phyloP scores from a whole-genome alignment of 2,888 invertebrate genomes.

The Pseudococcus jackbeardsleyi region DNA sequence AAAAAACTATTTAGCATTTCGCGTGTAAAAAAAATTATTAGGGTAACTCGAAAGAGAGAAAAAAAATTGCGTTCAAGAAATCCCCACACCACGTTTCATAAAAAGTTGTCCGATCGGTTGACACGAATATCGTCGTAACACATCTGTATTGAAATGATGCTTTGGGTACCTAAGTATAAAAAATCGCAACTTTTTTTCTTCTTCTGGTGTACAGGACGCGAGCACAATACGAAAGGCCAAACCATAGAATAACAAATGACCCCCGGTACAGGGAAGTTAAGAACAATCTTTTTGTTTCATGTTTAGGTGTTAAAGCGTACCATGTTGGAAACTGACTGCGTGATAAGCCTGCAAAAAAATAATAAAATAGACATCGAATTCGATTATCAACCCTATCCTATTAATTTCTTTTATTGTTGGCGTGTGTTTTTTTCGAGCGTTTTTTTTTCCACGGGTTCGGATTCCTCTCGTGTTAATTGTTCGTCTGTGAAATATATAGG shows the following conservation, averaged over 20 bases:
- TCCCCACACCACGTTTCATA: constrained; percentile 3
- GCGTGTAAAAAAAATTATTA: constrained; percentile 24
- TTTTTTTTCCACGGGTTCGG: constrained; percentile 6
- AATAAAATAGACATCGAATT: constrained; percentile 51
- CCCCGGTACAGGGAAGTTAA: constrained; percentile 57
- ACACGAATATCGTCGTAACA: constrained; percentile 39
- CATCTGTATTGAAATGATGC: constrained; percentile 53
- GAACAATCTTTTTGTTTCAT: constrained; percentile 62
- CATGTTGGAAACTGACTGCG: constrained; percentile 62
- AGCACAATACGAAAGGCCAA: constrained; percentile 40
- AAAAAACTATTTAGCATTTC: constrained; percentile 62
- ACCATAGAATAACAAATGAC: constrained; percentile 61
- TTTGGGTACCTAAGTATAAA: background rate
- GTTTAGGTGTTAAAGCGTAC: constrained; percentile 60
- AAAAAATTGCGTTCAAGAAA: constrained; percentile 44
- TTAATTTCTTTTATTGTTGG: constrained; percentile 46
- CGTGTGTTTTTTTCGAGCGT: background rate
- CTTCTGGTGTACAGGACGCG: background rate
- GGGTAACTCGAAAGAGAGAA: background rate
- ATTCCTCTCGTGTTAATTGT: constrained; percentile 44
- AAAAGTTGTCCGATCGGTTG: constrained; percentile 11
- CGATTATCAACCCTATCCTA: constrained; percentile 61
- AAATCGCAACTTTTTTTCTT: background rate
- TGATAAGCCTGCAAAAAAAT: constrained; percentile 46
- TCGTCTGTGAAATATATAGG: background rate